phyloP scores from a whole-genome alignment of 2,113 vertebrate species.

The Cryptotis parvus region DNA sequence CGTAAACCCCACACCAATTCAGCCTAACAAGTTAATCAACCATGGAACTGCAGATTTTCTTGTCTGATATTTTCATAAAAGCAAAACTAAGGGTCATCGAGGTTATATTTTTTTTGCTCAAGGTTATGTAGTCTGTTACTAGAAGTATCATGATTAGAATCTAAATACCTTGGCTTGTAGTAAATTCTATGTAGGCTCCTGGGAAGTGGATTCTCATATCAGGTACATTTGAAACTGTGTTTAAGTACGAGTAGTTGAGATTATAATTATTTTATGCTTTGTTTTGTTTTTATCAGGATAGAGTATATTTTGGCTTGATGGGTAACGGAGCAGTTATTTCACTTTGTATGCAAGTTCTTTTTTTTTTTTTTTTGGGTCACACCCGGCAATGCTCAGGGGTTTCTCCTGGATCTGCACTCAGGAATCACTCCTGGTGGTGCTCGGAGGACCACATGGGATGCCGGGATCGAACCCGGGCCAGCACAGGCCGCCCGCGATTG shows the following conservation, averaged over 20 bases:
- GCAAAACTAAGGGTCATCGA: conserved; percentile 36
- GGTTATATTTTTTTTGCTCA: conserved; percentile 7
- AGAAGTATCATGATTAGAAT: conserved; percentile 14
- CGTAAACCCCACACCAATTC: not conserved
- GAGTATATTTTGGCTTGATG: not conserved
- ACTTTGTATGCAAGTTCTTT: not conserved
- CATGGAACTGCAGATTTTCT: conserved; percentile 12
- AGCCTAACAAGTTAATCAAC: not conserved
- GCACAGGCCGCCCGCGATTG: no score
- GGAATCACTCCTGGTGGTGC: no score
- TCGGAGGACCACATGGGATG: no score
- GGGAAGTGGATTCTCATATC: not conserved
- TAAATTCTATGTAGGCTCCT: not conserved
- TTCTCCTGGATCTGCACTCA: no score
- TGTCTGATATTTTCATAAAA: conserved; percentile 17
- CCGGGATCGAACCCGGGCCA: no score
- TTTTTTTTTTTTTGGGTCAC: no score
- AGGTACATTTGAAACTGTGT: conserved; percentile 1
- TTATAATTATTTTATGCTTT: not conserved
- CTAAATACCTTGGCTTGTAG: not conserved
- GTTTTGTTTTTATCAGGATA: not conserved
- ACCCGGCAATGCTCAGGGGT: no score
- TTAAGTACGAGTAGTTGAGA: conserved; percentile 2
- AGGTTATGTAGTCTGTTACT: not conserved
- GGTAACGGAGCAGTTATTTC: not conserved